Conservation (phyloP, 2,888 invertebrate genomes). For the Eristalinus aeneus region DNA sequence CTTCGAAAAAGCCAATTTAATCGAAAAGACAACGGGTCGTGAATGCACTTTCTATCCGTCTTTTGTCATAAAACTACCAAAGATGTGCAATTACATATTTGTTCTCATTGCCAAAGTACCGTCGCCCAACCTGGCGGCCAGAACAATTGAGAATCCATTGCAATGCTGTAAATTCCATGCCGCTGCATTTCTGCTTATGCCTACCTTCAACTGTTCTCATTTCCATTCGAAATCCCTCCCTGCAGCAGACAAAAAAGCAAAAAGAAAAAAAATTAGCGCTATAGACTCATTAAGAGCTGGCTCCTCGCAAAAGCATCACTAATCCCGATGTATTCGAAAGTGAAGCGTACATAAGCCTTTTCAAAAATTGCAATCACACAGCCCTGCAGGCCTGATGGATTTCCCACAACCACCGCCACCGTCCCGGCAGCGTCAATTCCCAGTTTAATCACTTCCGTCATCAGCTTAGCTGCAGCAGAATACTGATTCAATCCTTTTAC, state of each 20-base stretch:
- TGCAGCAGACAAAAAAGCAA: conserved; percentile 4
- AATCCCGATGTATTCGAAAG: conserved; percentile 20
- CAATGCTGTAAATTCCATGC: conserved; percentile 36
- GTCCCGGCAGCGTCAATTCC: conserved; percentile 32
- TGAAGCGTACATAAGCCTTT: conserved; percentile 37
- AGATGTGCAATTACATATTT: no score
- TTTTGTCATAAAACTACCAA: no score
- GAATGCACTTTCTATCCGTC: no score
- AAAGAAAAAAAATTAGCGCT: not conserved
- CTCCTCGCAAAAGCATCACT: conserved; percentile 30
- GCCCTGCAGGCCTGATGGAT: conserved; percentile 35
- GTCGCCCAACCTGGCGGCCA: not conserved
- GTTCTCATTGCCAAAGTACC: no score
- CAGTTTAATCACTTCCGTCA: conserved; percentile 64
- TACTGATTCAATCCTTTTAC: conserved; percentile 20
- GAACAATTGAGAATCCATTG: conserved; percentile 59
- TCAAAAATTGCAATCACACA: conserved; percentile 37
- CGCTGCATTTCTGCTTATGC: not conserved
- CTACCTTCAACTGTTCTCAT: not conserved
- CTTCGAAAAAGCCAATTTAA: no score
- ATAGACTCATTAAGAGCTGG: conserved; percentile 41
- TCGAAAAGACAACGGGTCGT: no score
- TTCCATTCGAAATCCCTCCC: not conserved
- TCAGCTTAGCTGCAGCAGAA: conserved; percentile 54
- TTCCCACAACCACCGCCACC: conserved; percentile 9